Percentiles rank a stretch among this genome's conserved stretches.
Evolutionary conservation across 2,113 vertebrate species (phyloP).

Genomic region (Nymphicus hollandicus): DNA sequence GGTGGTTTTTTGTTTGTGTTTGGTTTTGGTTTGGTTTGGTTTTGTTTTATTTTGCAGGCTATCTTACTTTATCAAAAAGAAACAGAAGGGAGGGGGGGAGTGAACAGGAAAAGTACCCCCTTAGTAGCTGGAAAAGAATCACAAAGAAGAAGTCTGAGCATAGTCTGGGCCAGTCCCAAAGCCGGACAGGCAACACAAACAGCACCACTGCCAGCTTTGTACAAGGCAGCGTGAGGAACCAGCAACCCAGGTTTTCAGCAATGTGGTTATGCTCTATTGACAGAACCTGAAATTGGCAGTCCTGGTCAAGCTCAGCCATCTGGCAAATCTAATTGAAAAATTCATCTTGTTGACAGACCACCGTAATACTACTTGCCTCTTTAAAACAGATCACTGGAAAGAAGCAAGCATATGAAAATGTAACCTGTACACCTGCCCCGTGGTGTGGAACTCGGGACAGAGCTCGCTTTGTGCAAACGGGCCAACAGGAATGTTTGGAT

Average conservation of each 20-base stretch:
- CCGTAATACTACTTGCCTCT: background rate
- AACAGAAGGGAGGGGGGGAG: background rate
- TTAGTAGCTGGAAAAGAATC: background rate
- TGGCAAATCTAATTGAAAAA: background rate
- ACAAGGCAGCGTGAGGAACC: background rate
- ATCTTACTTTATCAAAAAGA: background rate
- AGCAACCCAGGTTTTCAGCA: background rate
- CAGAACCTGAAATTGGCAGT: background rate
- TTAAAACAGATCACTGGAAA: background rate
- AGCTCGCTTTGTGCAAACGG: fast-evolving
- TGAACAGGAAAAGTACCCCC: background rate
- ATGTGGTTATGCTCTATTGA: background rate
- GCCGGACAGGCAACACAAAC: background rate
- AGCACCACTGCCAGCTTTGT: background rate
- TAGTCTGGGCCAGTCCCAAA: background rate
- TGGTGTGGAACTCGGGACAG: background rate
- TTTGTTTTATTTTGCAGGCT: background rate
- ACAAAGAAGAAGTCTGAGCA: background rate
- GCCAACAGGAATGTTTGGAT: background rate
- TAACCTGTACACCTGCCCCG: background rate
- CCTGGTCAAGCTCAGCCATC: background rate
- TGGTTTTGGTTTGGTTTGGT: background rate
- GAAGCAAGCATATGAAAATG: background rate
- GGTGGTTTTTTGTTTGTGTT: background rate
- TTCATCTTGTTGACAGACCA: background rate